phyloP scores from a whole-genome alignment of 2,113 vertebrate genomes.

The Callipepla squamata region DNA sequence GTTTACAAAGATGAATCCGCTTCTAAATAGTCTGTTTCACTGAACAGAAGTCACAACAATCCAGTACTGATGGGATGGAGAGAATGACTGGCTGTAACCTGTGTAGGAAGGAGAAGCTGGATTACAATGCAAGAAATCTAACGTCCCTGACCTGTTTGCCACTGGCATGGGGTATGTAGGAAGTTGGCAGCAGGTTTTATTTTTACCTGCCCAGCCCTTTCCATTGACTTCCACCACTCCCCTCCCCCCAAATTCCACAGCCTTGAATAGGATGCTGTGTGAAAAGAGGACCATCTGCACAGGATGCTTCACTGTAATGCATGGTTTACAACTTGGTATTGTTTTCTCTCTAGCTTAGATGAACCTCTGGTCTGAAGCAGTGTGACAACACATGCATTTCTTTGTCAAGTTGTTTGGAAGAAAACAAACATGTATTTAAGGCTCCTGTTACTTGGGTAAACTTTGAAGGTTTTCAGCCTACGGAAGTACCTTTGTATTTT shows the following conservation, averaged over 20 bases:
- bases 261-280: not conserved
- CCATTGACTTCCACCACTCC: not conserved
- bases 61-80: not conserved
- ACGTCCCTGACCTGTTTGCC: not conserved
- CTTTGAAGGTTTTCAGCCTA: not conserved
- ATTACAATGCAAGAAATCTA: accelerated
- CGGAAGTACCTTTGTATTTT: not conserved
- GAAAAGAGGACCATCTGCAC: not conserved
- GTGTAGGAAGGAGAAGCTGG: not conserved
- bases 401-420: not conserved
- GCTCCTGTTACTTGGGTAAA: not conserved
- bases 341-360: not conserved
- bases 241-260: not conserved
- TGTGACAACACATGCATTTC: not conserved
- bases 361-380: not conserved
- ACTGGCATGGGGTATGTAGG: not conserved
- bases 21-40: not conserved
- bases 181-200: not conserved
- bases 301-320: not conserved
- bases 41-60: not conserved
- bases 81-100: accelerated
- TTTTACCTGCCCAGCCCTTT: not conserved
- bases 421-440: not conserved
- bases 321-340: not conserved
- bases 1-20: not conserved